phyloP scores from a whole-genome alignment of 2,113 vertebrate genomes.

The Neomonachus schauinslandi region DNA sequence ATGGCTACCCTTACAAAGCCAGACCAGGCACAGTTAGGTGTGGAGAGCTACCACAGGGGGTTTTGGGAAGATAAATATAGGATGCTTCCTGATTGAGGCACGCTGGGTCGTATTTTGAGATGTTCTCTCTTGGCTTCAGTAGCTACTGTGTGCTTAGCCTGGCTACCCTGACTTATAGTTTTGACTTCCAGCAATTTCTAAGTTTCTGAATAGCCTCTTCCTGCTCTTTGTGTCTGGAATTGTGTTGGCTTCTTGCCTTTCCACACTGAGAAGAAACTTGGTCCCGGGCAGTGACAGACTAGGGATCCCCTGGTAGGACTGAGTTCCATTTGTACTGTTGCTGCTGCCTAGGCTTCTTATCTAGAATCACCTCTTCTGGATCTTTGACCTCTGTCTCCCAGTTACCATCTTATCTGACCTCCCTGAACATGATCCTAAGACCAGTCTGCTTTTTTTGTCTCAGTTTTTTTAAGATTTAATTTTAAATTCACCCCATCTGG shows the following conservation, averaged over 20 bases:
- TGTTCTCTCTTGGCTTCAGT: not conserved
- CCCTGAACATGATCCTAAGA: not conserved
- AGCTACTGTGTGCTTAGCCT: not conserved
- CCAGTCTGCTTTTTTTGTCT: not conserved
- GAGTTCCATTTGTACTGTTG: not conserved
- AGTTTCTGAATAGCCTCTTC: not conserved
- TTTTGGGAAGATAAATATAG: not conserved
- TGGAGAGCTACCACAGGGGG: not conserved
- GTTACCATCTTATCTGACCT: not conserved
- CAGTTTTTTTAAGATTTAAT: not conserved
- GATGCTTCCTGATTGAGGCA: not conserved
- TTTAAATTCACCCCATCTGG: not conserved
- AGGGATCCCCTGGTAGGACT: not conserved
- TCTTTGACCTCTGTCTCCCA: not conserved
- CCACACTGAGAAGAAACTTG: not conserved
- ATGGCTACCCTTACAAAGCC: not conserved
- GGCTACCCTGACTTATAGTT: not conserved
- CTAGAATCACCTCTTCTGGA: not conserved
- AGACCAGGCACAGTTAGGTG: not conserved
- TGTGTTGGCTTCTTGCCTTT: not conserved
- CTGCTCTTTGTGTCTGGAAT: not conserved
- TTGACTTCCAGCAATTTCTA: not conserved
- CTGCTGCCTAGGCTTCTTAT: not conserved
- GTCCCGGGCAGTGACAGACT: not conserved
- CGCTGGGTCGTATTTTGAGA: not conserved